Percentiles rank a stretch among this genome's conserved stretches.
Conservation (phyloP, 2,888 invertebrate genomes). For the Danaus chrysippus region DNA sequence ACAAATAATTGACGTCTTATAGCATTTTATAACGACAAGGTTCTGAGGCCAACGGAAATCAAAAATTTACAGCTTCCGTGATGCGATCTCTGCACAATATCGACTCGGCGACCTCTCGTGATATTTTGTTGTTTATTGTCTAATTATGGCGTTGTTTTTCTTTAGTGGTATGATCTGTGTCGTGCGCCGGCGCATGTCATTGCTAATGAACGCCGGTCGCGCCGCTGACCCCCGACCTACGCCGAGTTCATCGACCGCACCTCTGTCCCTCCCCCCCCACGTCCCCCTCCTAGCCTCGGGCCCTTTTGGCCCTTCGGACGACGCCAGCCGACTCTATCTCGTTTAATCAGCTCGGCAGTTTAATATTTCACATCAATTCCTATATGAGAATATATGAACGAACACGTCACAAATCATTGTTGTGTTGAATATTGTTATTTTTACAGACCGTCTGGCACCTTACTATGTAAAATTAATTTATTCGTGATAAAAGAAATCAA, state of each 20-base stretch:
- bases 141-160: slow-evolving; percentile 34
- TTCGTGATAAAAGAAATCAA: too few species aligned
- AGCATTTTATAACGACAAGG: slow-evolving; percentile 41
- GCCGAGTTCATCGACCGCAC: slow-evolving; percentile 67
- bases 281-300: slow-evolving; percentile 40
- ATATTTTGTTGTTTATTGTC: slow-evolving; percentile 37
- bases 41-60: slow-evolving; percentile 48
- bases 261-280: slow-evolving; percentile 52
- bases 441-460: too few species aligned
- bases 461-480: too few species aligned
- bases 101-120: slow-evolving; percentile 39
- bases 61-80: slow-evolving; percentile 54
- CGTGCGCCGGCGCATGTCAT: slow-evolving; percentile 54
- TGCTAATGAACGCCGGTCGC: slow-evolving; percentile 72
- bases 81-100: slow-evolving; percentile 43
- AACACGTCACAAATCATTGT: background rate
- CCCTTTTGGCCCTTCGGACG: slow-evolving; percentile 43
- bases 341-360: slow-evolving; percentile 48
- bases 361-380: slow-evolving; percentile 43
- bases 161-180: slow-evolving; percentile 21
- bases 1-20: slow-evolving; percentile 38
- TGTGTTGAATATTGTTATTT: too few species aligned
- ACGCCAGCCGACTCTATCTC: slow-evolving; percentile 57
- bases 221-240: slow-evolving; percentile 76
- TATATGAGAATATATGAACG: slow-evolving; percentile 14